phyloP scores from a whole-genome alignment of 2,797 vertebrate species.

The Eleutherodactylus coqui region DNA sequence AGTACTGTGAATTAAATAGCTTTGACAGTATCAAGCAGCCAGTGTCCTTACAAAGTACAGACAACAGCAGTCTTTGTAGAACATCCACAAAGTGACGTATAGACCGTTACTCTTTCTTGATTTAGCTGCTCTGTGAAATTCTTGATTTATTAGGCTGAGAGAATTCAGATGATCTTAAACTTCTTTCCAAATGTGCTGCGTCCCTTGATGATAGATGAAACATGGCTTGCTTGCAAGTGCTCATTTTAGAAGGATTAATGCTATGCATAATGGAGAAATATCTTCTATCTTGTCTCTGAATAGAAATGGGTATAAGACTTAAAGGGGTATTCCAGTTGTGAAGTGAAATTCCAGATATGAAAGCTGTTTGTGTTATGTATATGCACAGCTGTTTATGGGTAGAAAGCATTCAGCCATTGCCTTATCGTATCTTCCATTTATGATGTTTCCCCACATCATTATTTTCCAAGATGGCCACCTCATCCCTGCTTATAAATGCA shows the following conservation, averaged over 20 bases:
- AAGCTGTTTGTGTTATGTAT: too few relatives aligned
- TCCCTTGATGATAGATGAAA: neutral
- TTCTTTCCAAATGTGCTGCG: neutral
- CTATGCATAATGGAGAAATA: neutral
- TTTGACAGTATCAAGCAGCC: neutral
- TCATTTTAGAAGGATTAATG: neutral
- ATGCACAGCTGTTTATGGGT: too few relatives aligned
- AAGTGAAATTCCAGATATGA: too few relatives aligned
- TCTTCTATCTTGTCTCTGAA: neutral
- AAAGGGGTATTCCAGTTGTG: too few relatives aligned
- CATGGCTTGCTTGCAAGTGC: neutral
- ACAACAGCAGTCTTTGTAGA: neutral
- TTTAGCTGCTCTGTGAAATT: neutral
- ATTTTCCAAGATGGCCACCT: too few relatives aligned
- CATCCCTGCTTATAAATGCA: too few relatives aligned
- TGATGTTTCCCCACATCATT: too few relatives aligned
- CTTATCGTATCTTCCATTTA: too few relatives aligned
- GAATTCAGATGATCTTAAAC: neutral
- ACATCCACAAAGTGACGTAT: neutral
- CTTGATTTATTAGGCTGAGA: neutral
- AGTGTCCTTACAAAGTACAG: neutral
- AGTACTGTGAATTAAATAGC: slow-evolving; percentile 15
- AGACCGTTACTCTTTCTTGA: neutral
- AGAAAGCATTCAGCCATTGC: too few relatives aligned
- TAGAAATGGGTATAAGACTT: too few relatives aligned